Base-by-base conservation (phyloP, 2,113 vertebrate species). In the Malurus cyaneus region DNA sequence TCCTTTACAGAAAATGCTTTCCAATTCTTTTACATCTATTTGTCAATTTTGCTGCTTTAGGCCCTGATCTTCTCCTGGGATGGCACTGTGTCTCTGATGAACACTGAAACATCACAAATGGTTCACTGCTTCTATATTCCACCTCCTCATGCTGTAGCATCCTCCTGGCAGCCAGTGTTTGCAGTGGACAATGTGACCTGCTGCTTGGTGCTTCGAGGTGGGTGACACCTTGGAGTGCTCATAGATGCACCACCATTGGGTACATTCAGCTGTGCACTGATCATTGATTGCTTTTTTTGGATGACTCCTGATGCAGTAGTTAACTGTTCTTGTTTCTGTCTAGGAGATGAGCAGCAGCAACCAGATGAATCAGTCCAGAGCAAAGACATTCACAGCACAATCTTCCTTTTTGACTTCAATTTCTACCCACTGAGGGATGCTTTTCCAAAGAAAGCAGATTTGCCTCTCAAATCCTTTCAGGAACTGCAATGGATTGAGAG, bases 161-260 rank as follows among this genome's bases (percentile, higher is more conserved):
- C 72, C 9, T 95, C 98, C 80, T 98, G 98, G 98, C 97, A 95
- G 61, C 99, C 99, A 1, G 92, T 98, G 73, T 99, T 98, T 62
- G 67, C 67, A 0, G 79, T 99, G 70, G 98, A 98, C 61, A 44
- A 31, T 47, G 79, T 80, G 24, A 97, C 96, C 14, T 95, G 96
- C 7, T 97, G 80, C 66, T 95, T 99, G 78, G 96, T 98, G 66
- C 97, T 99, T 87, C 95, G 83, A 97, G 99, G 99, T 99, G 92
- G 9, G 65, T 77, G 64, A 23, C 52, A 31, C 36, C 29, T 73
- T 28, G 32, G 18, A 25, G 5, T 50, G 54, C 4, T 23, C 62
- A 28, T 6, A 12, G n/a, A 16, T 41, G 15, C 18, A 5, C 13
- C 57, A 16, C 52, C 44, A 18, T 39, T 76, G 76, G 6, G 6